phyloP scores from a whole-genome alignment of 2,113 vertebrate species.

The Hypocryptadius cinnamomeus region DNA sequence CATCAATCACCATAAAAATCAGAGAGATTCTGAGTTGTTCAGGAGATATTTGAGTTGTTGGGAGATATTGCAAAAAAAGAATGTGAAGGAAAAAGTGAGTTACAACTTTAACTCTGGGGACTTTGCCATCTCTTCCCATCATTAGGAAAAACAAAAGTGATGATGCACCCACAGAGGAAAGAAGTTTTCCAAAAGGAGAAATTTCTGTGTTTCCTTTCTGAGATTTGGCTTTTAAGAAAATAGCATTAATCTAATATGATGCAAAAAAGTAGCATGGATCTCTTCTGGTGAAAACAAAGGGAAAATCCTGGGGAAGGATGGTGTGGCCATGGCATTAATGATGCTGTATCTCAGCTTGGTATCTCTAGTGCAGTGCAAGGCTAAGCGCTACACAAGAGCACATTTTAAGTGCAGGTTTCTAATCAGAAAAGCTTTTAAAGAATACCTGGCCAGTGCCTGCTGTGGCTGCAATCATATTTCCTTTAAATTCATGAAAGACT shows the following conservation, averaged over 20 bases:
- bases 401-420: not conserved
- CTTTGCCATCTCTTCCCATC: not conserved
- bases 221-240: not conserved
- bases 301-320: not conserved
- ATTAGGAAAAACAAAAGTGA: not conserved
- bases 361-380: not conserved
- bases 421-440: constrained; percentile 1
- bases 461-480: not conserved
- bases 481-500: not conserved
- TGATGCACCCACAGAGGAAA: not conserved
- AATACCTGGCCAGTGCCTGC: not conserved
- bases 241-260: not conserved
- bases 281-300: not conserved
- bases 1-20: not conserved
- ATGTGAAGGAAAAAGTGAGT: not conserved
- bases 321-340: not conserved
- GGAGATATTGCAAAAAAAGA: not conserved
- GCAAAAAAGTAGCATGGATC: not conserved
- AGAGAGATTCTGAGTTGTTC: not conserved
- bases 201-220: not conserved
- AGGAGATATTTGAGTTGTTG: no score
- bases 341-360: not conserved
- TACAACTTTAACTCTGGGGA: not conserved
- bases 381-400: not conserved
- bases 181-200: not conserved